Percentiles rank a stretch among this genome's conserved stretches.
Evolutionary conservation across 2,113 vertebrate genomes (phyloP).

Genomic region (Myrmecobius fasciatus): DNA sequence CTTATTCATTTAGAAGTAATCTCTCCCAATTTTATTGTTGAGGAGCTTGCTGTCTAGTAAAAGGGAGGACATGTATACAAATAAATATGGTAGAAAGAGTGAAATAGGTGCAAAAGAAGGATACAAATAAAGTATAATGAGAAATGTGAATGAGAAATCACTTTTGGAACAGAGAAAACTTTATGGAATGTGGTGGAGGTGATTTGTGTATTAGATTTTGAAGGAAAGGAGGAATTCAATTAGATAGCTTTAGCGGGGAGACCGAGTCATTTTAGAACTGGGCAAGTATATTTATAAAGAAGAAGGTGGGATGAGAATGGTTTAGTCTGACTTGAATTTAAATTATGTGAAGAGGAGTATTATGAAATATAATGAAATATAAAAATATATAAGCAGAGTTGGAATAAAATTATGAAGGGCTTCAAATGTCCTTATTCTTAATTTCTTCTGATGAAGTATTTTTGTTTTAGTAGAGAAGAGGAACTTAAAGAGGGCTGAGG

Average conservation of each 20-base stretch:
- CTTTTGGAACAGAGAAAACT: neutral
- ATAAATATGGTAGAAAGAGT: neutral
- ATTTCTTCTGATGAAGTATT: neutral
- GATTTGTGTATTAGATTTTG: neutral
- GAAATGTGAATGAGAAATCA: neutral
- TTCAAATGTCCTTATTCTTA: neutral
- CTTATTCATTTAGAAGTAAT: neutral
- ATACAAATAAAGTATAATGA: neutral
- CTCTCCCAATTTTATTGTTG: neutral
- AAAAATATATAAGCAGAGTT: neutral
- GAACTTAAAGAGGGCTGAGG: neutral
- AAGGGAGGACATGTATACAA: neutral
- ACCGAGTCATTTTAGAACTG: neutral
- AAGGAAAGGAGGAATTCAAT: neutral
- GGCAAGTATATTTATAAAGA: neutral
- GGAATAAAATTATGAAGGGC: neutral
- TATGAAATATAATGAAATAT: too few species aligned
- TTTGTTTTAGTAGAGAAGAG: neutral
- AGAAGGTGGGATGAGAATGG: neutral
- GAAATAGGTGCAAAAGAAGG: neutral
- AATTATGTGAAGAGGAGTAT: neutral
- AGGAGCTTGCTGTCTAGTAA: neutral
- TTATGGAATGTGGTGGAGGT: neutral
- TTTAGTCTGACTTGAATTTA: neutral
- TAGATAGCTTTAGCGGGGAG: neutral